Percentiles rank a stretch among this genome's conserved stretches.
Conservation (phyloP, 2,797 vertebrate species). For the Xiphorhynchus erythropygius region DNA sequence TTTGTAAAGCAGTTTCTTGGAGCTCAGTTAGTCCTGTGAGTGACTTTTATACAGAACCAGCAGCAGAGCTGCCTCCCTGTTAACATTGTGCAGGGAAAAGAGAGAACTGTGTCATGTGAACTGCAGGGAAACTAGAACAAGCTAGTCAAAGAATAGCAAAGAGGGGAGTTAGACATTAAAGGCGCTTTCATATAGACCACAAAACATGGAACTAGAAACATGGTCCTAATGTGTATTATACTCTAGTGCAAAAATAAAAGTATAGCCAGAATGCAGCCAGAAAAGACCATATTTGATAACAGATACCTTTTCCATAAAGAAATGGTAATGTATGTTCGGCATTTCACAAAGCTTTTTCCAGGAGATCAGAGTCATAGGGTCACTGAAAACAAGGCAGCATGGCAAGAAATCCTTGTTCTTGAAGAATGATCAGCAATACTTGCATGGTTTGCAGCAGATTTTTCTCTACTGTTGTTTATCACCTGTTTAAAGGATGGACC, state of each 20-base stretch:
- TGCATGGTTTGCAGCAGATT: background rate
- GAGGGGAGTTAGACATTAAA: background rate
- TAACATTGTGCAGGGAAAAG: background rate
- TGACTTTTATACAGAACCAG: constrained; percentile 5
- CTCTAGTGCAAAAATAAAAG: background rate
- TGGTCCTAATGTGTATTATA: background rate
- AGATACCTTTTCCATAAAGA: background rate
- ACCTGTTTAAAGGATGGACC: background rate
- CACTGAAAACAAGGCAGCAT: background rate
- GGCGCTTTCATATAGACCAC: background rate
- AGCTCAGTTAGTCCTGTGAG: background rate
- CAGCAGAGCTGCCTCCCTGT: background rate
- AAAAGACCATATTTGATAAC: background rate
- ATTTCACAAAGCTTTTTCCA: background rate
- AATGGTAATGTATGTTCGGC: background rate
- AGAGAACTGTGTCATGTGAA: background rate
- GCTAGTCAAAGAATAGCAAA: background rate
- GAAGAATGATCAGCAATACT: background rate
- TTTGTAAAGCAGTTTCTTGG: constrained; percentile 16
- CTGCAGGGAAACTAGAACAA: constrained; percentile 17
- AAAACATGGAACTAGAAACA: background rate
- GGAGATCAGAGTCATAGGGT: background rate
- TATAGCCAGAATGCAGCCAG: background rate
- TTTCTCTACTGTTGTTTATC: background rate
- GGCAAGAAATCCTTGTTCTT: background rate